Percentiles rank a stretch among this genome's conserved stretches.
Conservation (phyloP, 2,797 vertebrate species). For the Anolis apletophallus region DNA sequence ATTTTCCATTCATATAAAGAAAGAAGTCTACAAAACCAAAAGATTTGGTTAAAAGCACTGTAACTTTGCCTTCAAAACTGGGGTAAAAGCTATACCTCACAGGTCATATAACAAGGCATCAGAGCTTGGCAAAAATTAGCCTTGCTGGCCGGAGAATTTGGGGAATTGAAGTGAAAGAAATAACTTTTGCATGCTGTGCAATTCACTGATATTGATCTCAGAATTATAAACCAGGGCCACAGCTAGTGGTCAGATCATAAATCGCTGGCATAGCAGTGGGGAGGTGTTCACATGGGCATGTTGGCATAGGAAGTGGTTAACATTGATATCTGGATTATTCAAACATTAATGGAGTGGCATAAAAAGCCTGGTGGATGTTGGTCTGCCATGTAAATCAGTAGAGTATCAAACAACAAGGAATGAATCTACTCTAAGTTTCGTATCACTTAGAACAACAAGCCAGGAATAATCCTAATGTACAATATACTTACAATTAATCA, state of each 20-base stretch:
- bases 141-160: not conserved
- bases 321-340: not conserved
- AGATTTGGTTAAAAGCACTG: conserved; percentile 19
- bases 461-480: no score
- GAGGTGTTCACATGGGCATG: not conserved
- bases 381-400: not conserved
- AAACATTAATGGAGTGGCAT: not conserved
- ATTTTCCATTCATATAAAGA: not conserved
- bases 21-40: not conserved
- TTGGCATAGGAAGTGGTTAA: not conserved
- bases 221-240: not conserved
- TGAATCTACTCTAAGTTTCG: no score
- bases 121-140: not conserved
- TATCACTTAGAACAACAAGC: no score
- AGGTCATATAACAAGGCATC: not conserved
- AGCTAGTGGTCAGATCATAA: not conserved
- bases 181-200: not conserved
- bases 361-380: not conserved
- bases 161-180: not conserved
- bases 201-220: not conserved
- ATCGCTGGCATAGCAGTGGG: not conserved
- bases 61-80: conserved; percentile 2
- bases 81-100: not conserved
- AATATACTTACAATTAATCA: no score
- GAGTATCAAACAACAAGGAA: no score